A percentile compares a stretch with the other conserved stretches of the same genome.
phyloP scores from a whole-genome alignment of 2,113 vertebrate species.

The Aspiorhynchus laticeps region DNA sequence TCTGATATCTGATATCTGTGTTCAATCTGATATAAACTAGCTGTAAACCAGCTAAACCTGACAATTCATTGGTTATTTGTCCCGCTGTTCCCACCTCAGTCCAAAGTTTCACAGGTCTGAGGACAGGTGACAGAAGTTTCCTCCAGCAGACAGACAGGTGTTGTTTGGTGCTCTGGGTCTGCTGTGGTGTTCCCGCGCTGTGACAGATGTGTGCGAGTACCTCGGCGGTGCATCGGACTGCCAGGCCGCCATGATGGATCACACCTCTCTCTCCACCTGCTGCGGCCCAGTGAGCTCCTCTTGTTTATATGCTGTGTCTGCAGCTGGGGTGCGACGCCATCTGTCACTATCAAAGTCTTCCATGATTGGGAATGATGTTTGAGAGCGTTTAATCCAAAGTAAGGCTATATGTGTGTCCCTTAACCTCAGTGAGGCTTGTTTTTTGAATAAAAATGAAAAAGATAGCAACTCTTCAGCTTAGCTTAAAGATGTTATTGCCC shows the following conservation, averaged over 20 bases:
- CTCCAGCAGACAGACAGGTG: conserved; percentile 20
- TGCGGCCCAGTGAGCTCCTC: background rate
- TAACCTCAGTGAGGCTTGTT: background rate
- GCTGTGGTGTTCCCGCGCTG: background rate
- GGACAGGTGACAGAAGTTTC: background rate
- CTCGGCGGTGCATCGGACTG: conserved; percentile 15
- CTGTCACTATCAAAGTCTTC: conserved; percentile 35
- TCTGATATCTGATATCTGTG: background rate
- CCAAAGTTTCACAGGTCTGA: background rate
- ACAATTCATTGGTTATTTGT: background rate
- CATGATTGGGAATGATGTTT: background rate
- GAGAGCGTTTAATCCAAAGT: background rate
- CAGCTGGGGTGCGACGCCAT: conserved; percentile 8
- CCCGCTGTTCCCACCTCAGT: background rate
- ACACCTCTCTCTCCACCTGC: conserved; percentile 37
- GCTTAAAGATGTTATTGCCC: background rate
- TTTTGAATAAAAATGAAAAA: background rate
- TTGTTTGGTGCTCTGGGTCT: background rate
- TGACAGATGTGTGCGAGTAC: conserved; percentile 34
- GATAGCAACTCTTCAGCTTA: background rate
- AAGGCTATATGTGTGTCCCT: background rate
- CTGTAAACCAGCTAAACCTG: background rate
- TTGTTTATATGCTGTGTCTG: conserved; percentile 35
- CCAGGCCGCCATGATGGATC: conserved; percentile 38
- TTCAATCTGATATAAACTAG: background rate